phyloP scores from a whole-genome alignment of 2,113 vertebrate genomes.

The Otus sunia region DNA sequence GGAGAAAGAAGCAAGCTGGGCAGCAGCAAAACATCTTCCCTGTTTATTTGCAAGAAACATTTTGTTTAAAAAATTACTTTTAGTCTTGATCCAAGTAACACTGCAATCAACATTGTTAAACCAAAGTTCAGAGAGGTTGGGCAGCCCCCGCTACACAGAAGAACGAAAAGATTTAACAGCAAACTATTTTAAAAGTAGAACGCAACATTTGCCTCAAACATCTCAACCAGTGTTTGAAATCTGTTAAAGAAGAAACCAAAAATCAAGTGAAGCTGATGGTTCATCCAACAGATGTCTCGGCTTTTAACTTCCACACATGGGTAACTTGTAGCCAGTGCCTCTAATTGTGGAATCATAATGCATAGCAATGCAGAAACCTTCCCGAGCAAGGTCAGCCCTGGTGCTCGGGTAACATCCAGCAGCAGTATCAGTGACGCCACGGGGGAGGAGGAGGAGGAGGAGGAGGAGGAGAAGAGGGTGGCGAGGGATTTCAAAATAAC shows the following conservation, averaged over 20 bases:
- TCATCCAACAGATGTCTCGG: background rate
- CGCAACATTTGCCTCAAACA: background rate
- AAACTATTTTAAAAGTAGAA: background rate
- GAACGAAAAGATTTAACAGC: background rate
- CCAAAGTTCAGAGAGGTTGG: background rate
- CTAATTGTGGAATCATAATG: constrained; percentile 39
- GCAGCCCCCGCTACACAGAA: background rate
- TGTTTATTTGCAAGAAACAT: background rate
- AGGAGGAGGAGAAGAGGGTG: background rate
- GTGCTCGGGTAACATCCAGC: background rate
- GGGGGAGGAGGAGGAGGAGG: background rate
- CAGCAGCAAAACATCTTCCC: background rate
- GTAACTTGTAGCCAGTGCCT: background rate
- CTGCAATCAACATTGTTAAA: background rate
- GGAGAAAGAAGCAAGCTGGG: background rate
- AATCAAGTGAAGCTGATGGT: background rate
- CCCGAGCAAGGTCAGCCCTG: background rate
- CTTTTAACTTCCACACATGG: background rate
- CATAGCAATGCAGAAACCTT: constrained; percentile 41
- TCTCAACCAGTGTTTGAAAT: background rate
- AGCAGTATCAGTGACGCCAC: rapidly evolving
- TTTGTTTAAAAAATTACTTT: background rate
- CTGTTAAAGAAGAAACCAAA: background rate
- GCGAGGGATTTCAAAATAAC: background rate
- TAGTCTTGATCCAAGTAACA: background rate